phyloP scores from a whole-genome alignment of 2,888 invertebrate genomes.

The Autographa gamma region DNA sequence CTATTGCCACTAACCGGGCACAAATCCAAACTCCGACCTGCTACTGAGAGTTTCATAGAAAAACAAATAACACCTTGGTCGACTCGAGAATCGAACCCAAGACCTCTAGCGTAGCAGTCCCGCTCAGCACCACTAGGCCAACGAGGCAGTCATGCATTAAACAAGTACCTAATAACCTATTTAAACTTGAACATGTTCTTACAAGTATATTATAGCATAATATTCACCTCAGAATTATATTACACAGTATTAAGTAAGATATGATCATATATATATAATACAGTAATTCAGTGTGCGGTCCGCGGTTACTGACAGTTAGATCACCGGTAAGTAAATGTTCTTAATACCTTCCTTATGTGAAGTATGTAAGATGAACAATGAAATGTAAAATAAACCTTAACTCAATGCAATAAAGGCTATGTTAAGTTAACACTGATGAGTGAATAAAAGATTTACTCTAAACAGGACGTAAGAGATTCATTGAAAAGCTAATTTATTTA shows the following conservation, averaged over 20 bases:
- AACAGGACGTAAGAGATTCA: slow-evolving; percentile 15
- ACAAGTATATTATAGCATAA: slow-evolving; percentile 11
- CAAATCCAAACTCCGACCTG: no score
- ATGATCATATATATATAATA: slow-evolving; percentile 45
- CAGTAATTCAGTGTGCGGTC: slow-evolving; percentile 56
- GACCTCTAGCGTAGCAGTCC: no score
- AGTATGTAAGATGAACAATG: not conserved
- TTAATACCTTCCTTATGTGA: slow-evolving; percentile 68
- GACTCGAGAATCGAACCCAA: no score
- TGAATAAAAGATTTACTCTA: slow-evolving; percentile 34
- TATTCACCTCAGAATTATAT: slow-evolving; percentile 29
- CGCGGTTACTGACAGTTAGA: slow-evolving; percentile 66
- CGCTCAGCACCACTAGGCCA: no score
- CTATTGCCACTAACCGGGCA: no score
- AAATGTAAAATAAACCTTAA: not conserved
- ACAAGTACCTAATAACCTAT: not conserved
- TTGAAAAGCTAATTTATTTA: slow-evolving; percentile 36
- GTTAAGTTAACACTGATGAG: not conserved
- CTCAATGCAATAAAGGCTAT: not conserved
- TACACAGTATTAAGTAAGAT: slow-evolving; percentile 47
- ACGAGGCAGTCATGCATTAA: no score
- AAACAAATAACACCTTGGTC: no score
- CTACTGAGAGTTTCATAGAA: no score
- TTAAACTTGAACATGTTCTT: not conserved
- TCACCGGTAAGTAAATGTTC: slow-evolving; percentile 55